phyloP scores from a whole-genome alignment of 1,140 invertebrate species.

The Camponotus pennsylvanicus region DNA sequence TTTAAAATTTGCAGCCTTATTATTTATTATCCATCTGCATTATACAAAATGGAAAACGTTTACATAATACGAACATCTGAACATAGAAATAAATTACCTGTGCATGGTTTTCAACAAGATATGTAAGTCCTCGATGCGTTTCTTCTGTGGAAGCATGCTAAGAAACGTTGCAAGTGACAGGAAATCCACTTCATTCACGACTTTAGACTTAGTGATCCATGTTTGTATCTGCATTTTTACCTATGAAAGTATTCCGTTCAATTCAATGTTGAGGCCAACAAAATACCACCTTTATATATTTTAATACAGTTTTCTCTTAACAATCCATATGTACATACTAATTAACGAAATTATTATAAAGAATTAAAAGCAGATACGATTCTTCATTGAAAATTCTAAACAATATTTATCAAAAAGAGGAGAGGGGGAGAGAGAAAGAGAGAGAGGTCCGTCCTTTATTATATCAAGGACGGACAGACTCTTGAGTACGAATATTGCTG shows the following conservation, averaged over 20 bases:
- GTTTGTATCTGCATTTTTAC: slow-evolving; percentile 83
- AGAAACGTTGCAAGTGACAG: slow-evolving; percentile 83
- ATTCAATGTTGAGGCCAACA: neutral
- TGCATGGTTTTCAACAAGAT: slow-evolving; percentile 83
- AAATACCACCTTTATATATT: neutral
- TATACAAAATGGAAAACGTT: slow-evolving; percentile 29
- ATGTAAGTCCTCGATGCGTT: slow-evolving; percentile 82
- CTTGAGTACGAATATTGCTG: neutral
- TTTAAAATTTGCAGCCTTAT: slow-evolving; percentile 59
- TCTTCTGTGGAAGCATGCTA: slow-evolving; percentile 82
- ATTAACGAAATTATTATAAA: slow-evolving; percentile 13
- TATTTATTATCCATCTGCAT: slow-evolving; percentile 61
- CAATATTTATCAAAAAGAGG: neutral
- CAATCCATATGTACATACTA: neutral
- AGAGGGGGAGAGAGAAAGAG: too few relatives aligned
- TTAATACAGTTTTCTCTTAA: slow-evolving; percentile 6
- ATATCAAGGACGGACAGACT: neutral
- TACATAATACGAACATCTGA: slow-evolving; percentile 23
- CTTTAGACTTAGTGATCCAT: slow-evolving; percentile 80
- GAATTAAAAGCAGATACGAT: neutral
- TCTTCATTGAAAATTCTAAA: slow-evolving; percentile 21
- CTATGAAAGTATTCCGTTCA: slow-evolving; percentile 73
- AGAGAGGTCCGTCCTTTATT: neutral
- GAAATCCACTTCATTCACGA: slow-evolving; percentile 82
- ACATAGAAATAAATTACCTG: slow-evolving; percentile 75